Base-by-base conservation (phyloP, 2,797 vertebrate genomes). In the Acanthurus lineatus region DNA sequence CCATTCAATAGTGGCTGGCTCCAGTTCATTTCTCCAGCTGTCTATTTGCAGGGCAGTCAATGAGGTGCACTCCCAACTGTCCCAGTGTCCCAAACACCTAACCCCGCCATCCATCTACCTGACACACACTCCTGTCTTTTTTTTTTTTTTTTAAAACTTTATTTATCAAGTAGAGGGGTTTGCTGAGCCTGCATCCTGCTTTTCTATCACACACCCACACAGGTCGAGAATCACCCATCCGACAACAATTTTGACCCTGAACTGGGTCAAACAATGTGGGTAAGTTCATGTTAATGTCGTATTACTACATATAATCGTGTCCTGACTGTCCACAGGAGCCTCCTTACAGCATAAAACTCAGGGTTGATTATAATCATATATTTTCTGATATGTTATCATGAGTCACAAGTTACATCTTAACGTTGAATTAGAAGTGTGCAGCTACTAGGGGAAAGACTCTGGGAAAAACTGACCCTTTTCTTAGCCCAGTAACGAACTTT, bases 71-170 rank as follows among this genome's bases (percentile, higher is more conserved):
- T 81, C 82, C 85, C 77, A 77, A 76, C 76, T 53, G 64, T 73
- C 83, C 69, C 63, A 1, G 54, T 83, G 86, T 86, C 88, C 79
- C 75, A 62, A 49, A 73, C 88, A 60, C 67, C 84, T 83, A 80
- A 84, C 85, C 72, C 71, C 38, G 71, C 78, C 76, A 90, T 91
- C 89, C 85, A 87, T 91, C 89, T 85, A 35, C 58, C 83, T 86
- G 83, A 75, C 90, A 88, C 51, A 45, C 73, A 75, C 38, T 35
- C 44, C 45, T 53, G 61, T 70, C 38, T 53, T 25, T 25, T 25
- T 25, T 25, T 25, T 20, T 38, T 38, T n/a, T 57, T 69, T 61
- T 69, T 51, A 71, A 79, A 56, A 53, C 44, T 77, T 60, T 78
- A 64, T 84, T 79, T 62, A 66, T 66, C 45, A 69, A 49, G 68